Evolutionary conservation across 64 coral and sea anemone genomes (phyloP), one percentile per base, ranked within the genome.

Genomic region (Montipora sp.): DNA sequence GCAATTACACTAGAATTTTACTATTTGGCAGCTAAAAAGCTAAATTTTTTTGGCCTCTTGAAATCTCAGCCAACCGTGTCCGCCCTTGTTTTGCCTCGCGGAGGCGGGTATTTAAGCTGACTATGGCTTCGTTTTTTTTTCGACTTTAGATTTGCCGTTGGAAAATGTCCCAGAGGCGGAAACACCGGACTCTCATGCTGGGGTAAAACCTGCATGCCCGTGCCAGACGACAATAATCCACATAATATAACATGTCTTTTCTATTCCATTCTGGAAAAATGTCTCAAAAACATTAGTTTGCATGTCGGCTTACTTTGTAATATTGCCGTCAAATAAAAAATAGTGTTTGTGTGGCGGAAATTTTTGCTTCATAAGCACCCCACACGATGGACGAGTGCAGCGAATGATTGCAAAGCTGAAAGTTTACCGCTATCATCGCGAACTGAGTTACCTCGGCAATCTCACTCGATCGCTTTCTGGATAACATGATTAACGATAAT

Each of bases 241-340:
- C 65, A 10, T 4, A n/a, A 8, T 49, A n/a, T 71, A 71, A 48
- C 46, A 48, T 72, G 19, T 71, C 44, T 22, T 71, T 71, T 44
- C 65, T 13, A 67, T 51, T 19, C 80, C 63, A 68, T 72, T 85
- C 46, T 81, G 79, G 13, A 51, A 8, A 81, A 59, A 4, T 15
- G 22, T 85, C 18, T 85, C 82, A 49, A 65, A 51, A 43, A 16
- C 9, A 47, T 10, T 49, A 70, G 63, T 85, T 85, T 85, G 82
- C 82, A 71, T 85, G 82, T 85, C 82, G 82, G 82, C 82, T 5
- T 47, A 85, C 82, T 85, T 85, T 85, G 82, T 85, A 23, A 85
- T 85, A 71, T 85, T 85, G 82, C 45, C 68, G 63, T 85, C 80
- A 83, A 83, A 47, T 46, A 68, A 83, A 83, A 83, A 83, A 81